Evolutionary conservation across 2,797 vertebrate species (phyloP).

Genomic region (Gadopsis marmoratus): DNA sequence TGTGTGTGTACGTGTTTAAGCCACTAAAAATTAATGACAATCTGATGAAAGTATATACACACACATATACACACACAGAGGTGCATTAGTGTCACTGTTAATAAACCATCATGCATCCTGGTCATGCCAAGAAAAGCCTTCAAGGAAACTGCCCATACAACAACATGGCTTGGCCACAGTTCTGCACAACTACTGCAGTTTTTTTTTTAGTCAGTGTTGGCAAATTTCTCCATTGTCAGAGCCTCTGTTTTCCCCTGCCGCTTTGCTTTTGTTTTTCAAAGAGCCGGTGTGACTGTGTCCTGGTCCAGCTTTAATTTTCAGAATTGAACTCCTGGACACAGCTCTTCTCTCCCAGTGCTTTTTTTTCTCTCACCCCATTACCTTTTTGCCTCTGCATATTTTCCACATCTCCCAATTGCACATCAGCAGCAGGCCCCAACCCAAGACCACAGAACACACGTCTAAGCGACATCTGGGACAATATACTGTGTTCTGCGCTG

Average conservation of each 20-base stretch:
- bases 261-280: slow-evolving; percentile 73
- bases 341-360: background rate
- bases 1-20: background rate
- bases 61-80: slow-evolving; percentile 22
- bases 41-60: slow-evolving; percentile 21
- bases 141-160: slow-evolving; percentile 70
- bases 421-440: background rate
- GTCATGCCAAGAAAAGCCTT: slow-evolving; percentile 74
- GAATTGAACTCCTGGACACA: slow-evolving; percentile 66
- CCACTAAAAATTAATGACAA: slow-evolving; percentile 39
- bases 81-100: slow-evolving; percentile 55
- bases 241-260: slow-evolving; percentile 54
- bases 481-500: background rate
- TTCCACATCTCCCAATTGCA: slow-evolving; percentile 2
- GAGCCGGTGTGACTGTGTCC: slow-evolving; percentile 41
- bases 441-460: background rate
- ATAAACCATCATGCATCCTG: slow-evolving; percentile 61
- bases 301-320: slow-evolving; percentile 70
- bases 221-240: slow-evolving; percentile 69
- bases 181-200: slow-evolving; percentile 64
- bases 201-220: slow-evolving; percentile 60
- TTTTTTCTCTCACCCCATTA: slow-evolving; percentile 13
- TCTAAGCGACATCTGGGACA: background rate
- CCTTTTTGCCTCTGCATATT: slow-evolving; percentile 18
- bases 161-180: slow-evolving; percentile 70